phyloP scores from a whole-genome alignment of 2,888 invertebrate species.

The Cephus spinipes region DNA sequence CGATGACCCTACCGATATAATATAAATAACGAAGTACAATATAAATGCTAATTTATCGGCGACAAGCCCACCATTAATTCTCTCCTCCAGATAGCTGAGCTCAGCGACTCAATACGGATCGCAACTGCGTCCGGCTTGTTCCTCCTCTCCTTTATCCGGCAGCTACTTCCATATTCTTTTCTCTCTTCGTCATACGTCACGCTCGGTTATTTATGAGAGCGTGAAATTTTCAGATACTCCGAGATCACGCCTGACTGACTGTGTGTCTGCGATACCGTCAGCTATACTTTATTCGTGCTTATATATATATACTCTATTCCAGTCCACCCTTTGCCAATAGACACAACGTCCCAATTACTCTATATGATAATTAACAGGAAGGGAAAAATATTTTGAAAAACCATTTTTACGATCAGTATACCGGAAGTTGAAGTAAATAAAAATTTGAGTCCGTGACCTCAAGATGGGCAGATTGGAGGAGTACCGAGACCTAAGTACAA shows the following conservation, averaged over 20 bases:
- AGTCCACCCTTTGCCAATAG: not conserved
- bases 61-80: constrained; percentile 4
- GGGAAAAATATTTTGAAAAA: too few species aligned
- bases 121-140: not conserved
- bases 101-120: not conserved
- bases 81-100: not conserved
- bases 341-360: not conserved
- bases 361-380: not conserved
- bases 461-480: not conserved
- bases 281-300: not conserved
- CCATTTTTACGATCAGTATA: too few species aligned
- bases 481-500: too few species aligned
- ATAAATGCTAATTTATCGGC: constrained; percentile 60
- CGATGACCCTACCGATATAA: not conserved
- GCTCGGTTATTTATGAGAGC: not conserved
- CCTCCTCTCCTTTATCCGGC: not conserved
- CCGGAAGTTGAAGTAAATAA: not conserved
- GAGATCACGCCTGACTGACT: not conserved
- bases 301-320: not conserved
- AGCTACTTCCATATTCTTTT: not conserved
- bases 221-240: not conserved
- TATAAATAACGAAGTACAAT: constrained; percentile 57
- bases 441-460: not conserved
- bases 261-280: not conserved
- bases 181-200: not conserved